Conservation (phyloP, 1,140 invertebrate species). For the Oryctes rhinoceros region DNA sequence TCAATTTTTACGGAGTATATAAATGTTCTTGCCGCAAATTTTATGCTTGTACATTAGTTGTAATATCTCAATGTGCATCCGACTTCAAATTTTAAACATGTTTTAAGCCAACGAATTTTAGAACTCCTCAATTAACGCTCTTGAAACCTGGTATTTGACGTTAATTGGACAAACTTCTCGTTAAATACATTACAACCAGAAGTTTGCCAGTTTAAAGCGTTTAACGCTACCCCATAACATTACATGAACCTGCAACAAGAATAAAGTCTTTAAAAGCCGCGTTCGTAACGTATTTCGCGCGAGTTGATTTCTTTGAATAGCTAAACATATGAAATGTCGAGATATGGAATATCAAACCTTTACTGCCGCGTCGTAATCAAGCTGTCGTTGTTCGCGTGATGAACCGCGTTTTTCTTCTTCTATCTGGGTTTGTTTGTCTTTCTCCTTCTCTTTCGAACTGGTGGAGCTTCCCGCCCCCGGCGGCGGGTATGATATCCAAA, state of each 20-base stretch:
- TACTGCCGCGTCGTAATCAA: conserved; percentile 58
- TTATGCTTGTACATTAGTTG: too few species aligned
- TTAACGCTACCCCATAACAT: background rate
- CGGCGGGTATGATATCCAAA: conserved; percentile 76
- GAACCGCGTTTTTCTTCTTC: conserved; percentile 56
- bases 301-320: background rate
- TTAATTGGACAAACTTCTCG: background rate
- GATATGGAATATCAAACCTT: conserved; percentile 51
- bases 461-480: conserved; percentile 66
- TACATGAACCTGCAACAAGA: background rate
- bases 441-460: conserved; percentile 57
- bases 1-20: too few species aligned
- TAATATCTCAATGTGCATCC: too few species aligned
- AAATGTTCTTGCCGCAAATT: too few species aligned
- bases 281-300: too few species aligned
- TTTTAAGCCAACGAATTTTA: too few species aligned
- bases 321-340: background rate
- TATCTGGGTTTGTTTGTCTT: conserved; percentile 53
- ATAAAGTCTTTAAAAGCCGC: background rate
- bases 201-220: background rate
- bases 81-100: too few species aligned
- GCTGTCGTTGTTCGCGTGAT: conserved; percentile 56
- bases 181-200: background rate
- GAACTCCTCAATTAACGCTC: too few species aligned
- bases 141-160: too few species aligned